Percentiles rank a stretch among this genome's conserved stretches.
Evolutionary conservation across 2,113 vertebrate species (phyloP).

Genomic region (Stegastes partitus): DNA sequence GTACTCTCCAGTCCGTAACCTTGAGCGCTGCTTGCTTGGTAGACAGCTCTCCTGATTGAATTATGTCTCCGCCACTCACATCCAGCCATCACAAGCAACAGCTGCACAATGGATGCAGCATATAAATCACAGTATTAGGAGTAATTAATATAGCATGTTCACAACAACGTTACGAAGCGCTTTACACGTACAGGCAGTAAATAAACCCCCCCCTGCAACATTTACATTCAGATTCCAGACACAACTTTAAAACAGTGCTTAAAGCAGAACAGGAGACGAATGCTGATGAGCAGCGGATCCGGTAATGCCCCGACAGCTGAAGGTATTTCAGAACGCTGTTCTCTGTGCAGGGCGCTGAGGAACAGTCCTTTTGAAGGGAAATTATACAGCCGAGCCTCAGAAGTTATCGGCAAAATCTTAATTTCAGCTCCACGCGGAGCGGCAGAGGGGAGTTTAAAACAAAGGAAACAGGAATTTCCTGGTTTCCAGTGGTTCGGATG

Average conservation of each 20-base stretch:
- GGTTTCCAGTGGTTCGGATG: constrained; percentile 9
- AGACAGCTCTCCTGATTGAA: constrained; percentile 51
- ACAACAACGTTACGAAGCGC: constrained; percentile 46
- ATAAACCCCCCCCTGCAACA: constrained; percentile 34
- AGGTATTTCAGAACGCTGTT: constrained; percentile 9
- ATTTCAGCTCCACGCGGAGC: constrained; percentile 7
- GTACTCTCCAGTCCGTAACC: constrained; percentile 25
- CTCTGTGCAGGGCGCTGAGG: background rate
- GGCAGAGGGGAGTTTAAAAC: background rate
- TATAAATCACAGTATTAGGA: constrained; percentile 61
- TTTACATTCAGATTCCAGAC: constrained; percentile 31
- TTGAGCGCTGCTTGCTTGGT: constrained; percentile 54
- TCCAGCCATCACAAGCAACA: constrained; percentile 51
- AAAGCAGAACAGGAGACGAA: constrained; percentile 20
- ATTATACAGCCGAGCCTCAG: constrained; percentile 10
- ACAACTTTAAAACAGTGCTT: constrained; percentile 23
- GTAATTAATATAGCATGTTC: constrained; percentile 47
- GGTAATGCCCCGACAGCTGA: constrained; percentile 16
- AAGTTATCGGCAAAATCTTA: constrained; percentile 41
- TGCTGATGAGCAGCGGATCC: constrained; percentile 33
- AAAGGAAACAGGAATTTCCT: constrained; percentile 14
- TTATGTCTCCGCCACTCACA: constrained; percentile 40
- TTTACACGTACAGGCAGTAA: constrained; percentile 51
- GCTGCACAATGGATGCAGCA: constrained; percentile 60
- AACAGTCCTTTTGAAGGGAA: background rate